Evolutionary conservation across 2,888 invertebrate genomes (phyloP).

Genomic region (Cosmia pyralina): DNA sequence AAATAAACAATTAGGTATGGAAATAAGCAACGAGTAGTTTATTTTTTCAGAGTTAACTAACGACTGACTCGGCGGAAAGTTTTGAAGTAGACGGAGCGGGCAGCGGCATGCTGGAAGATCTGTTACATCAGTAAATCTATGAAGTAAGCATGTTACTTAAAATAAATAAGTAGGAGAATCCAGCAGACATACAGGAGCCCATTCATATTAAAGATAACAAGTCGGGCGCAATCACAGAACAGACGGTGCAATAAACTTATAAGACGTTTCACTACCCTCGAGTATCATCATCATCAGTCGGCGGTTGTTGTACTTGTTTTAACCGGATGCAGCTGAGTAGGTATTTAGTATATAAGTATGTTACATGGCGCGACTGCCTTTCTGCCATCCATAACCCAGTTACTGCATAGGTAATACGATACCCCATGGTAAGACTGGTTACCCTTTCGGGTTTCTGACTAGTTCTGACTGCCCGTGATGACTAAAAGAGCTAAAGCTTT

Average conservation of each 20-base stretch:
- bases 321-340: neutral
- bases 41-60: constrained; percentile 44
- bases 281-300: neutral
- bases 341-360: neutral
- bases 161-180: constrained; percentile 7
- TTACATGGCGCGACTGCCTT: neutral
- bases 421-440: too few relatives aligned
- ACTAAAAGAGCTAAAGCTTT: too few relatives aligned
- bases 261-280: neutral
- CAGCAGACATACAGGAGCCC: constrained; percentile 42
- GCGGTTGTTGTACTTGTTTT: too few relatives aligned
- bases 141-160: constrained; percentile 13
- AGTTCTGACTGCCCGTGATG: too few relatives aligned
- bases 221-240: too few relatives aligned
- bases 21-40: constrained; percentile 43
- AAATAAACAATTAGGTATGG: constrained; percentile 51
- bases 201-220: constrained; percentile 3
- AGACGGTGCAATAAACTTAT: too few relatives aligned
- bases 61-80: constrained; percentile 46
- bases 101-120: constrained; percentile 28
- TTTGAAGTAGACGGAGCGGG: constrained; percentile 31
- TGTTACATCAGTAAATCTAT: constrained; percentile 55
- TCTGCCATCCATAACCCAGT: neutral
- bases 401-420: too few relatives aligned
- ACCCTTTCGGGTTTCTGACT: too few relatives aligned